Conservation (phyloP, 1,140 invertebrate species). For the Heliconius congener region DNA sequence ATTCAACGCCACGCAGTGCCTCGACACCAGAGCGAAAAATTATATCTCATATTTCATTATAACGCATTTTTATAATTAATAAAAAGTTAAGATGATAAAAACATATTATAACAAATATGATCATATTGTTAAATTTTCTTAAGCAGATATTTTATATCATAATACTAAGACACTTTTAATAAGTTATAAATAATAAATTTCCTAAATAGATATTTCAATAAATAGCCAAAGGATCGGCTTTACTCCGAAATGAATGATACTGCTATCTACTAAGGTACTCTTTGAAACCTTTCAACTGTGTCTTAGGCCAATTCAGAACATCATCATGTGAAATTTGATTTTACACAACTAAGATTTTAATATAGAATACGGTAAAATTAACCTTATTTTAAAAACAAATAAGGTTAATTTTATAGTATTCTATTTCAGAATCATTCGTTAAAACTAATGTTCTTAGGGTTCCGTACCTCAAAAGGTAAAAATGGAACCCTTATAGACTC, state of each 20-base stretch:
- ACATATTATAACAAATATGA: no score
- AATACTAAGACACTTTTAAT: no score
- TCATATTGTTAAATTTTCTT: neutral
- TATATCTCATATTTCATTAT: no score
- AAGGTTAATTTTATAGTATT: neutral
- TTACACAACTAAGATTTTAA: neutral
- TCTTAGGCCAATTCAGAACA: neutral
- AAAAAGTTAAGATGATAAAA: no score
- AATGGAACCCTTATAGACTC: no score
- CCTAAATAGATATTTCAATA: neutral
- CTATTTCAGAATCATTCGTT: neutral
- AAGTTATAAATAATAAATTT: neutral
- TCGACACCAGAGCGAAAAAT: no score
- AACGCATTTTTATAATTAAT: no score
- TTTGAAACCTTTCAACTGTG: conserved; percentile 12
- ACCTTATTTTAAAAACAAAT: no score
- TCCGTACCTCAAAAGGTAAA: no score
- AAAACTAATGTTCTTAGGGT: no score
- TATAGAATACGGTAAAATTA: neutral
- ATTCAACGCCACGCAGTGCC: no score
- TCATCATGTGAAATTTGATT: neutral
- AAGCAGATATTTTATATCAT: neutral
- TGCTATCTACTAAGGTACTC: conserved; percentile 4
- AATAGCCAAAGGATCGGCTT: conserved; percentile 15
- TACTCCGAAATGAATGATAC: conserved; percentile 21